Conservation (phyloP, 2,888 invertebrate species). For the Nemurella pictetii region DNA sequence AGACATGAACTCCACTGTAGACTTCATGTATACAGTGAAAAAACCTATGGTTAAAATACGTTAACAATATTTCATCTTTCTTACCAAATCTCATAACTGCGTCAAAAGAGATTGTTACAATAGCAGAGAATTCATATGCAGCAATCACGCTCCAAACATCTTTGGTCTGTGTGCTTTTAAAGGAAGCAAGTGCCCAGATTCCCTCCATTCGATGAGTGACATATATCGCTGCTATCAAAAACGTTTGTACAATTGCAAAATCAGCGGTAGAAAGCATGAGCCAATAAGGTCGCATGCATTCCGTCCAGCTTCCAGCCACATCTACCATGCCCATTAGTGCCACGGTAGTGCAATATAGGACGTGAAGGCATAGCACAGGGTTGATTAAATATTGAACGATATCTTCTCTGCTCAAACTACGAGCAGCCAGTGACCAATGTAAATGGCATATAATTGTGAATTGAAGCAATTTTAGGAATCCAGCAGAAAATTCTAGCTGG, state of each 20-base stretch:
- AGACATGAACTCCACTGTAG: constrained; percentile 24
- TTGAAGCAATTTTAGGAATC: constrained; percentile 55
- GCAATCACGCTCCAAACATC: constrained; percentile 57
- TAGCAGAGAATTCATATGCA: constrained; percentile 56
- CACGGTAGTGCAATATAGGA: constrained; percentile 54
- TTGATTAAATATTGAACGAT: constrained; percentile 52
- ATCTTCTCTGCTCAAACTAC: constrained; percentile 54
- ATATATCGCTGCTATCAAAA: constrained; percentile 55
- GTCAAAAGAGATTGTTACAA: constrained; percentile 49
- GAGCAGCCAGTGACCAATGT: constrained; percentile 56
- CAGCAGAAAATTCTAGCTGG: constrained; percentile 55
- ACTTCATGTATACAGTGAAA: background rate
- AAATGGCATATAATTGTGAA: constrained; percentile 57
- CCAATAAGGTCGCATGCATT: constrained; percentile 58
- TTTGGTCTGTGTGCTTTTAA: constrained; percentile 53
- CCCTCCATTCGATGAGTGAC: constrained; percentile 51
- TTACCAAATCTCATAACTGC: constrained; percentile 49
- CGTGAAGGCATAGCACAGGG: constrained; percentile 53
- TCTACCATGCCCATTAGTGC: constrained; percentile 55
- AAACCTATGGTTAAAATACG: background rate
- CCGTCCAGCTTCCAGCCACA: constrained; percentile 53
- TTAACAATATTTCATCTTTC: constrained; percentile 32
- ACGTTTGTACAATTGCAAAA: constrained; percentile 55
- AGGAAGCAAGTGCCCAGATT: constrained; percentile 46
- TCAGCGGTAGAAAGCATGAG: constrained; percentile 56